These are phyloP conservation scores for Trogon melanurus DNA, from an alignment of 2,113 vertebrate genomes.

Conservation along the genomic window DNA sequence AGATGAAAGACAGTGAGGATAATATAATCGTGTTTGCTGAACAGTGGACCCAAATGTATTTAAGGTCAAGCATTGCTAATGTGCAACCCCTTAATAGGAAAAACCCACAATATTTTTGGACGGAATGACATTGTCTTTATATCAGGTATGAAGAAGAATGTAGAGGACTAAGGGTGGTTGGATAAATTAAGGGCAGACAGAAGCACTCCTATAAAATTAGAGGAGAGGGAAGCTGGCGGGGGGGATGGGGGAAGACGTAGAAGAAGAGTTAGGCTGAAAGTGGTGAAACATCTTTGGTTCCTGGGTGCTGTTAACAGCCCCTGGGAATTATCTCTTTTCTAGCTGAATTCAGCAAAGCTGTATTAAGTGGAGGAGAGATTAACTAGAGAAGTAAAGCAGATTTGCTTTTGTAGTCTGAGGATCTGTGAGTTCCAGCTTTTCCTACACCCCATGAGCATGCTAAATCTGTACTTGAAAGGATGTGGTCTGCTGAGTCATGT, in stretches of 20 bases:
- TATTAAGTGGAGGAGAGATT: constrained; percentile 28
- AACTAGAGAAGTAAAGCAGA: constrained; percentile 15
- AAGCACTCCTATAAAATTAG: neutral
- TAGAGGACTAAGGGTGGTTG: neutral
- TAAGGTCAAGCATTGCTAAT: constrained; percentile 40
- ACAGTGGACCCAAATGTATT: neutral
- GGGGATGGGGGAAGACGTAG: fast-evolving
- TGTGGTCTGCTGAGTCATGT: neutral
- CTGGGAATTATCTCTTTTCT: neutral
- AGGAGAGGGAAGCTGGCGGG: neutral
- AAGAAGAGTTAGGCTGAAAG: neutral
- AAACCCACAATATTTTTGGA: neutral
- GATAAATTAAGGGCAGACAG: neutral
- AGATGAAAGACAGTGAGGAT: constrained; percentile 31
- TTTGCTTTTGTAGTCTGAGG: constrained; percentile 26
- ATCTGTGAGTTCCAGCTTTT: neutral
- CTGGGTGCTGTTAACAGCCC: neutral
- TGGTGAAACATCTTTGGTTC: neutral
- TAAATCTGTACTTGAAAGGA: constrained; percentile 3
- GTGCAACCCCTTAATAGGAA: neutral
- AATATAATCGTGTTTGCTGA: neutral
- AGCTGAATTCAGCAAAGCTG: neutral
- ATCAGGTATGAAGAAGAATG: neutral
- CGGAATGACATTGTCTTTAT: neutral
- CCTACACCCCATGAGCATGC: neutral